These are phyloP conservation scores for Pseudoips prasinana DNA, from an alignment of 2,888 invertebrate genomes.

Conservation along the genomic window DNA sequence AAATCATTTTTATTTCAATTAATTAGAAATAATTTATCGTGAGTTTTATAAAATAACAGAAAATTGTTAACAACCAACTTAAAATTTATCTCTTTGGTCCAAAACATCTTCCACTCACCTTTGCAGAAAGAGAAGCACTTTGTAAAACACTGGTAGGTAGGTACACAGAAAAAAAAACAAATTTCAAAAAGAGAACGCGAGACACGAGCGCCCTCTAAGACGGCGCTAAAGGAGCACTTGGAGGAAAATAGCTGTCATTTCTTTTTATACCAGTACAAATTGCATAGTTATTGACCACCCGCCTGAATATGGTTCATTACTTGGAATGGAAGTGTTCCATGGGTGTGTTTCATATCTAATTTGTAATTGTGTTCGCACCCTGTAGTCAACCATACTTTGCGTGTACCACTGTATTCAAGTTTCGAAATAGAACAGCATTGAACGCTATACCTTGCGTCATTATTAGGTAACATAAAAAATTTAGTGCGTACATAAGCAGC, in stretches of 20 bases:
- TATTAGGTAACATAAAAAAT: not conserved
- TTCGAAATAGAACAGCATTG: not conserved
- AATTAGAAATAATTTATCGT: too few species aligned
- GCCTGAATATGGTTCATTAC: slow-evolving; percentile 74
- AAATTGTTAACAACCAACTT: too few species aligned
- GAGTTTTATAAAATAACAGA: too few species aligned
- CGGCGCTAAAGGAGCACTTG: slow-evolving; percentile 50
- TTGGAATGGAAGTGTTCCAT: slow-evolving; percentile 35
- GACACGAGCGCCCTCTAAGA: slow-evolving; percentile 50
- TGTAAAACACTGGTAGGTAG: slow-evolving; percentile 8
- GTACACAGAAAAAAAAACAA: slow-evolving; percentile 22
- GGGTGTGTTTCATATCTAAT: slow-evolving; percentile 69
- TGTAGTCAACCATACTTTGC: slow-evolving; percentile 41
- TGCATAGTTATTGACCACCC: slow-evolving; percentile 66
- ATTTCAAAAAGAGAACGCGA: slow-evolving; percentile 28
- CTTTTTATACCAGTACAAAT: slow-evolving; percentile 71
- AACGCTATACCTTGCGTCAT: slow-evolving; percentile 26
- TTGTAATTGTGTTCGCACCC: slow-evolving; percentile 68
- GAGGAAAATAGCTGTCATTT: slow-evolving; percentile 23
- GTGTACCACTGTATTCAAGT: slow-evolving; percentile 12
- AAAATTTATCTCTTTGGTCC: too few species aligned
- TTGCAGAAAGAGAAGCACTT: slow-evolving; percentile 30
- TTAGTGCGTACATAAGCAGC: too few species aligned
- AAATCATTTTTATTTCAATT: too few species aligned
- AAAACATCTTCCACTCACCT: slow-evolving; percentile 43